A percentile compares a stretch with the other conserved stretches of the same genome.
Conservation (phyloP, 2,888 invertebrate genomes). For the Eurytoma californica region DNA sequence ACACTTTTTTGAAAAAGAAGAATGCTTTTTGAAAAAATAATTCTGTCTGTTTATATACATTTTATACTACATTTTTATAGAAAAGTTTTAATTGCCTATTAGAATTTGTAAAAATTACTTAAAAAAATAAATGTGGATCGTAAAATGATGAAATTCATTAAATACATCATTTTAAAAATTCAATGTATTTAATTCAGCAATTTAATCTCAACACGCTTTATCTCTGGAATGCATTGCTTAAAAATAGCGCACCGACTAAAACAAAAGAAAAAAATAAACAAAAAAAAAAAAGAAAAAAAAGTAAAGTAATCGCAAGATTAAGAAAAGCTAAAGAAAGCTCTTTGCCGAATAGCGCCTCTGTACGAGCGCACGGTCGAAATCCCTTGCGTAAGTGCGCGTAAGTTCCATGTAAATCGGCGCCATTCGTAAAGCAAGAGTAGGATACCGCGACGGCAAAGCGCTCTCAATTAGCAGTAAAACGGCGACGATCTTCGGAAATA, state of each 20-base stretch:
- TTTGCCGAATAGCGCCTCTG: not conserved
- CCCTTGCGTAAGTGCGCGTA: not conserved
- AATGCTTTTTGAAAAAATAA: too few species aligned
- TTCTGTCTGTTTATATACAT: too few species aligned
- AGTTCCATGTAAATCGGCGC: slow-evolving; percentile 33
- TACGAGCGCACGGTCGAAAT: slow-evolving; percentile 1
- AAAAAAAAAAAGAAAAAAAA: not conserved
- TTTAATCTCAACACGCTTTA: too few species aligned
- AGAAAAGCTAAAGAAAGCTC: not conserved
- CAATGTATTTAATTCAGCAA: too few species aligned
- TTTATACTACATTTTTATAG: too few species aligned
- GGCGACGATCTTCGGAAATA: slow-evolving; percentile 35
- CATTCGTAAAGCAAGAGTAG: not conserved
- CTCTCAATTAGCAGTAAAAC: slow-evolving; percentile 51
- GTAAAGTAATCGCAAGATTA: not conserved
- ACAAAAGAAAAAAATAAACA: not conserved
- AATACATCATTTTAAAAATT: too few species aligned
- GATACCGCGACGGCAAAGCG: not conserved
- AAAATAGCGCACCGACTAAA: not conserved
- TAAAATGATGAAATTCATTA: too few species aligned
- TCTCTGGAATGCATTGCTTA: not conserved
- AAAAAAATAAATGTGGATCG: too few species aligned
- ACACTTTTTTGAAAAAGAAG: too few species aligned
- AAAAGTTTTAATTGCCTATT: too few species aligned
- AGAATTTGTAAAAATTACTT: too few species aligned